phyloP scores from a whole-genome alignment of 2,797 vertebrate genomes.

The Acropternis orthonyx region DNA sequence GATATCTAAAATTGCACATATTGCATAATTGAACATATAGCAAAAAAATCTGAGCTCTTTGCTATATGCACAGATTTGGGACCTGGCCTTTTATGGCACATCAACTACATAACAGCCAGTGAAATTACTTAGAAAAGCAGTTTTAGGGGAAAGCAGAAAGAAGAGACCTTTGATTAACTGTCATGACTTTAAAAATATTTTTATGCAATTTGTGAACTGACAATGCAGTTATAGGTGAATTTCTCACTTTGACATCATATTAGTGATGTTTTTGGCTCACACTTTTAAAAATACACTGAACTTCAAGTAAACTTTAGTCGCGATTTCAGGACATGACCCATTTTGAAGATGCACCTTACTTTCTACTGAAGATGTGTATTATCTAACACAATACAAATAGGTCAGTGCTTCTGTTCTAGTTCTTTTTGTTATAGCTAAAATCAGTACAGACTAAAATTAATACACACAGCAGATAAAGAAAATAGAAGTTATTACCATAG shows the following conservation, averaged over 20 bases:
- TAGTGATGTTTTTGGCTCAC: not conserved
- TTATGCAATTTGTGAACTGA: not conserved
- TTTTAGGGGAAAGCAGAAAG: not conserved
- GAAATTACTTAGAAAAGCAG: not conserved
- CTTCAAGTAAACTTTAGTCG: conserved; percentile 29
- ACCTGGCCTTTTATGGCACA: not conserved
- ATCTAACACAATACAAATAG: conserved; percentile 55
- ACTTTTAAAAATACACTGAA: conserved; percentile 28
- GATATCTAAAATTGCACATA: not conserved
- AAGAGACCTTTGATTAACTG: not conserved
- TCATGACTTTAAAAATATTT: not conserved
- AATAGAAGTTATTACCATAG: conserved; percentile 57
- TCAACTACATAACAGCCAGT: not conserved
- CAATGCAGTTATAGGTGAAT: not conserved
- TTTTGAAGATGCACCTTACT: conserved; percentile 22
- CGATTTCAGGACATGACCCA: conserved; percentile 29
- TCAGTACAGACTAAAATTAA: conserved; percentile 63
- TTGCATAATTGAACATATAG: not conserved
- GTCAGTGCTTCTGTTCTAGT: conserved; percentile 50
- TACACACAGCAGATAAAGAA: conserved; percentile 28
- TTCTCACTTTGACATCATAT: not conserved
- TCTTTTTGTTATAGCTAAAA: conserved; percentile 47
- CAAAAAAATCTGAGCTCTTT: not conserved
- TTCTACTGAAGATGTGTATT: not conserved
- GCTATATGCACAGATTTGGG: not conserved